Evolutionary conservation across 2,113 vertebrate genomes (phyloP).

Genomic region (Saimiri boliviensis): DNA sequence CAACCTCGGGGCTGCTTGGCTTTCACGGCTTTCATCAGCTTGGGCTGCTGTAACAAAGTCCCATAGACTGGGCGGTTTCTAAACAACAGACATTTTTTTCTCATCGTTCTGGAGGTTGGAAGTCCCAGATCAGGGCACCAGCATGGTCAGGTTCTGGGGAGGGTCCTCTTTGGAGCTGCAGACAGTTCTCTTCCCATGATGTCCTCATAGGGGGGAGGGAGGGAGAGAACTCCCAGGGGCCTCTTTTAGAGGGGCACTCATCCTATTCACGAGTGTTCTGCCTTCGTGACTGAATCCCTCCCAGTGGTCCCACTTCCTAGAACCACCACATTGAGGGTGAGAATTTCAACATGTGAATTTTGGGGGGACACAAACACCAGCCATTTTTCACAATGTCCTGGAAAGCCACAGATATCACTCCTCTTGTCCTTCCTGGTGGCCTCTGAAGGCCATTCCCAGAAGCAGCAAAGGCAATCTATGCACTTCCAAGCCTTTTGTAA

Average conservation of each 20-base stretch:
- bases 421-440: not conserved
- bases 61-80: not conserved
- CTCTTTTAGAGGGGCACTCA: not conserved
- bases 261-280: not conserved
- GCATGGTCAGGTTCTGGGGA: not conserved
- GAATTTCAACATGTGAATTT: not conserved
- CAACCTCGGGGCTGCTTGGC: too few relatives aligned
- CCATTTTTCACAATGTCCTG: not conserved
- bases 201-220: not conserved
- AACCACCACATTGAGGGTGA: not conserved
- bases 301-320: not conserved
- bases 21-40: not conserved
- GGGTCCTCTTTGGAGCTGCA: not conserved
- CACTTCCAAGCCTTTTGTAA: not conserved
- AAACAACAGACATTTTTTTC: not conserved
- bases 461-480: not conserved
- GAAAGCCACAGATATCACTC: rapidly evolving
- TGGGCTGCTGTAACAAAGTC: not conserved
- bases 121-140: not conserved
- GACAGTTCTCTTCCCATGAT: not conserved
- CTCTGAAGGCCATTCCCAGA: not conserved
- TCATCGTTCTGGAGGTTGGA: not conserved
- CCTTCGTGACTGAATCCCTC: not conserved
- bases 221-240: not conserved
- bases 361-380: not conserved